phyloP scores from a whole-genome alignment of 2,888 invertebrate genomes.

The Leptarthrus brevirostris region DNA sequence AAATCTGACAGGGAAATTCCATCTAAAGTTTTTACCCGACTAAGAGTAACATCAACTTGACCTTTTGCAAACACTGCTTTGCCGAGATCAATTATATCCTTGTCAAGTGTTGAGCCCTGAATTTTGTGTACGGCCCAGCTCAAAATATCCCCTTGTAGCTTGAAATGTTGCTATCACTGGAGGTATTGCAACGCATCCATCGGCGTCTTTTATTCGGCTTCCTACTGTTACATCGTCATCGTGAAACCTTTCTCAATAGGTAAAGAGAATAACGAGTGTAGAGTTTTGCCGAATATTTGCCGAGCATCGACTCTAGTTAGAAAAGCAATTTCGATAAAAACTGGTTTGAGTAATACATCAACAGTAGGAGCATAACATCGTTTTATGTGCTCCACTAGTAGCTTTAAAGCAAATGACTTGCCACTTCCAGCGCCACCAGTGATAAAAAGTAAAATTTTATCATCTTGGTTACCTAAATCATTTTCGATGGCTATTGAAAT shows the following conservation, averaged over 20 bases:
- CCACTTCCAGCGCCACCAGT: too few relatives aligned
- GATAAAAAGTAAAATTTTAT: constrained; percentile 6
- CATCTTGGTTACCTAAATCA: not conserved
- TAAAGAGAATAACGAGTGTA: too few relatives aligned
- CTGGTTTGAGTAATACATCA: too few relatives aligned
- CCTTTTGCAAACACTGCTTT: not conserved
- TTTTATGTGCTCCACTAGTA: too few relatives aligned
- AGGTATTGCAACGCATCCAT: too few relatives aligned
- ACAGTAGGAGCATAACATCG: too few relatives aligned
- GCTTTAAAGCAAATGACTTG: too few relatives aligned
- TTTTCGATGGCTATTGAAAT: too few relatives aligned
- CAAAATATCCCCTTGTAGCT: not conserved
- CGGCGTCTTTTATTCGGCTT: too few relatives aligned
- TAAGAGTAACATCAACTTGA: not conserved
- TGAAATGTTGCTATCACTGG: too few relatives aligned
- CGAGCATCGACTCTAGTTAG: not conserved
- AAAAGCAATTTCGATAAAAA: too few relatives aligned
- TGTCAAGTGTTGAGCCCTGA: not conserved
- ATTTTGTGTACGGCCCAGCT: not conserved
- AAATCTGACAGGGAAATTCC: not conserved
- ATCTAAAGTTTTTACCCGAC: not conserved
- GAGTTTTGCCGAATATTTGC: too few relatives aligned
- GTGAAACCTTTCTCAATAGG: not conserved
- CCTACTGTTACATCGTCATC: not conserved
- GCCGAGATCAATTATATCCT: not conserved